These are phyloP conservation scores for Pseudorectes ferrugineus DNA, from an alignment of 2,113 vertebrate species.

Conservation along the genomic window DNA sequence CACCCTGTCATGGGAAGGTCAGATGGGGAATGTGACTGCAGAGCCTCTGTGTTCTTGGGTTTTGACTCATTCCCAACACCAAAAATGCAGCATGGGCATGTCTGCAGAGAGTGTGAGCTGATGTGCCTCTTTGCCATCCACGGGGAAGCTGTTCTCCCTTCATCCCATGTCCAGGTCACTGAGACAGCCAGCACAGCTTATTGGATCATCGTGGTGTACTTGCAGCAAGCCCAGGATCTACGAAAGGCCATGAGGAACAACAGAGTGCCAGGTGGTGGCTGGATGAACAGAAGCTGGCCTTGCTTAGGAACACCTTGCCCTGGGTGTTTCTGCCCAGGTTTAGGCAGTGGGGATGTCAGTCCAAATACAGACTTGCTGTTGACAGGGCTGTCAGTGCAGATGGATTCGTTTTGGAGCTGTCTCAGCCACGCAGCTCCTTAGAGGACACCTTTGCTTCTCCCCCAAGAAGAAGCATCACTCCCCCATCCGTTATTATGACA, in stretches of 20 bases:
- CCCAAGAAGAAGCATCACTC: neutral
- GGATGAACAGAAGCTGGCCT: neutral
- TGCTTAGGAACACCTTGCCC: neutral
- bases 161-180: neutral
- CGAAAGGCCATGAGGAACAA: neutral
- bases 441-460: neutral
- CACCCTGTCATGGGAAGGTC: neutral
- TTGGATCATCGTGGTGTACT: accelerated
- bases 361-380: neutral
- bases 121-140: accelerated
- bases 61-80: neutral
- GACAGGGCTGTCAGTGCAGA: neutral
- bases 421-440: neutral
- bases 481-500: neutral
- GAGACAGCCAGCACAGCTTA: neutral
- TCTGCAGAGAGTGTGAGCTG: neutral
- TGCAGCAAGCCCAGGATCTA: neutral
- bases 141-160: neutral
- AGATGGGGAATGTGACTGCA: neutral
- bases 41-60: neutral
- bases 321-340: neutral
- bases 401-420: neutral
- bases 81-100: neutral
- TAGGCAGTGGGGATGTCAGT: neutral
- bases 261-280: neutral